These are phyloP conservation scores for Corynorhinus townsendii DNA, from an alignment of 2,113 vertebrate genomes.

Conservation along the genomic window DNA sequence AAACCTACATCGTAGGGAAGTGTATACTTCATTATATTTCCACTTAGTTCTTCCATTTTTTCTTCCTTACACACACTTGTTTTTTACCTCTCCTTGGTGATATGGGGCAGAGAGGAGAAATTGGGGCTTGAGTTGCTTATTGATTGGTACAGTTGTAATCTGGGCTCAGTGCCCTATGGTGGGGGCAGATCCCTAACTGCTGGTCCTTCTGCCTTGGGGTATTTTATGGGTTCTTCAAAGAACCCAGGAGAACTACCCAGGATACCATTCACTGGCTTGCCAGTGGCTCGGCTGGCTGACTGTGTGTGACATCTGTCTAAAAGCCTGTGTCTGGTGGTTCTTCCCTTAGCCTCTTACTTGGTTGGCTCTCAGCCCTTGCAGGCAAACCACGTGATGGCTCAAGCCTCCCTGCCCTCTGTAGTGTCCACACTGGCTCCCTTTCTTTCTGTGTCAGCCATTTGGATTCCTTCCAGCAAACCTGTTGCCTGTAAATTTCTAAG, in stretches of 20 bases:
- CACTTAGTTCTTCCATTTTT: background rate
- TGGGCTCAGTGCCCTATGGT: fast-evolving
- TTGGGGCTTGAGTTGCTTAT: background rate
- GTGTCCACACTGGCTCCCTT: background rate
- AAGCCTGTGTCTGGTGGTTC: background rate
- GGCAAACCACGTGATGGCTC: fast-evolving
- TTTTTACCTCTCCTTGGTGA: background rate
- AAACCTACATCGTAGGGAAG: background rate
- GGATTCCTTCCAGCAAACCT: background rate
- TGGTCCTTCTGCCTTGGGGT: background rate
- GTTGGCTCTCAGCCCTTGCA: background rate
- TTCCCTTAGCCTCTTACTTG: fast-evolving
- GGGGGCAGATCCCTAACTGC: too few relatives aligned
- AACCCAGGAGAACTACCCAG: background rate
- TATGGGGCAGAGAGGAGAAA: background rate
- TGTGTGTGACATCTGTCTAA: fast-evolving
- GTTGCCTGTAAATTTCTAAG: background rate
- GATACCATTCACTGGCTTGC: background rate
- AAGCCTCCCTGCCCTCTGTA: background rate
- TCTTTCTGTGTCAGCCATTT: background rate
- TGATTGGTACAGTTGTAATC: background rate
- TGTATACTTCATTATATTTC: background rate
- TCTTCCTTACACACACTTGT: background rate
- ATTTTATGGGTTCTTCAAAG: background rate
- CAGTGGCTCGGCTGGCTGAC: fast-evolving